phyloP scores from a whole-genome alignment of 2,888 invertebrate genomes.

The Diarsia dahlii region DNA sequence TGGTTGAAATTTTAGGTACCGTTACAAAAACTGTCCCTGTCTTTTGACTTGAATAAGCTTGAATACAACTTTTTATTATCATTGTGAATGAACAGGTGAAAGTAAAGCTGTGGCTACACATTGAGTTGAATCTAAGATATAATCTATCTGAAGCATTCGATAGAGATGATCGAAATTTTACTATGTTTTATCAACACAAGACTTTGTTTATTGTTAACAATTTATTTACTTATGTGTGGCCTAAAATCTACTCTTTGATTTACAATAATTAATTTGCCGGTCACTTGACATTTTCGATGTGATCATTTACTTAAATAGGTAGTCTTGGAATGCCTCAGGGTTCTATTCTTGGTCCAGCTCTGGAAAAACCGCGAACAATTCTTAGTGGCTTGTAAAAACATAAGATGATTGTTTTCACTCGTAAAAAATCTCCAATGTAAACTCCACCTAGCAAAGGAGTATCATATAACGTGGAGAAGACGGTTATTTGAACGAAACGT shows the following conservation, averaged over 20 bases:
- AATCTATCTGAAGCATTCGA: conserved; percentile 5
- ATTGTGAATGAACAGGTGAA: conserved; percentile 60
- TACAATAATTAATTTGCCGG: background rate
- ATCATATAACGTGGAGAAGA: conserved; percentile 32
- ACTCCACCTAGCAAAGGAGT: conserved; percentile 22
- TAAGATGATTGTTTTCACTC: background rate
- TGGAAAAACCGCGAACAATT: background rate
- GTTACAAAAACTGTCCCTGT: conserved; percentile 72
- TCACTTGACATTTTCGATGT: background rate
- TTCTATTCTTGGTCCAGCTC: conserved; percentile 3
- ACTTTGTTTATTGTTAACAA: background rate
- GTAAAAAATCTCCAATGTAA: conserved; percentile 6
- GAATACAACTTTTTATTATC: conserved; percentile 56
- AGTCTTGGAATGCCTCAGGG: conserved; percentile 7
- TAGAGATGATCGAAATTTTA: background rate
- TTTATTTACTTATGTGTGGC: background rate
- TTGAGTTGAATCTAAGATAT: background rate
- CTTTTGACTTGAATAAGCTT: conserved; percentile 56
- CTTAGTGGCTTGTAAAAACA: background rate
- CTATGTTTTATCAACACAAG: background rate
- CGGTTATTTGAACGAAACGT: conserved; percentile 48
- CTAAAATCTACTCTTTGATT: background rate
- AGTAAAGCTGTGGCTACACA: conserved; percentile 53
- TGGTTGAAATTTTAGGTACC: conserved; percentile 70
- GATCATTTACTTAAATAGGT: background rate